Conservation (phyloP, 1,140 invertebrate species). For the Eupristina koningsbergeri region DNA sequence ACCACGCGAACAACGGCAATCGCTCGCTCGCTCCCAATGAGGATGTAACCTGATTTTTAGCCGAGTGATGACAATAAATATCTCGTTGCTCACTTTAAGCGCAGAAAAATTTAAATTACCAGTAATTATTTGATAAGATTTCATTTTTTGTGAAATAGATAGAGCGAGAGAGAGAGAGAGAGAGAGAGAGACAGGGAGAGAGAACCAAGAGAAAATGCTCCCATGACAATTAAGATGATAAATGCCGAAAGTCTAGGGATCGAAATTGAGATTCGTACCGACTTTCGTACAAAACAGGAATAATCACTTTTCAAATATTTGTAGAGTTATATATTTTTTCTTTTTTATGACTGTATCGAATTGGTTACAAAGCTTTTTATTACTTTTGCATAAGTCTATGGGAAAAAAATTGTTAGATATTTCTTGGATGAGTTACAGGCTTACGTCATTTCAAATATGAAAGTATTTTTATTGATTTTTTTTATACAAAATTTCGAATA, state of each 20-base stretch:
- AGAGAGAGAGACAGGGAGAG: not conserved
- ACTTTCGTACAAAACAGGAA: too few relatives aligned
- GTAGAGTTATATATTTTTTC: too few relatives aligned
- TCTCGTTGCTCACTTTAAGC: not conserved
- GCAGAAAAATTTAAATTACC: not conserved
- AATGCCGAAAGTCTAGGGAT: too few relatives aligned
- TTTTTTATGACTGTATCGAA: too few relatives aligned
- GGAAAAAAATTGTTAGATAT: not conserved
- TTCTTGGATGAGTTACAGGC: not conserved
- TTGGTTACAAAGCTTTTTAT: too few relatives aligned
- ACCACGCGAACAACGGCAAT: not conserved
- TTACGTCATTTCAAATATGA: not conserved
- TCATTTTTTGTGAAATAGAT: not conserved
- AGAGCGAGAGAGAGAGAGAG: not conserved
- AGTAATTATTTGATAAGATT: not conserved
- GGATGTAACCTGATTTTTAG: not conserved
- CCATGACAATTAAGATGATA: too few relatives aligned
- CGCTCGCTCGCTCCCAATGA: not conserved
- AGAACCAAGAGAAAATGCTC: too few relatives aligned
- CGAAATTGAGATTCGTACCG: too few relatives aligned
- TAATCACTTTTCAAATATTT: too few relatives aligned
- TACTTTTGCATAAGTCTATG: too few relatives aligned
- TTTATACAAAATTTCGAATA: too few relatives aligned
- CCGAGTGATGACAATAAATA: constrained; percentile 25
- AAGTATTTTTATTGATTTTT: not conserved